Conservation (phyloP, 2,113 vertebrate species). For the Pleuronectes platessa region DNA sequence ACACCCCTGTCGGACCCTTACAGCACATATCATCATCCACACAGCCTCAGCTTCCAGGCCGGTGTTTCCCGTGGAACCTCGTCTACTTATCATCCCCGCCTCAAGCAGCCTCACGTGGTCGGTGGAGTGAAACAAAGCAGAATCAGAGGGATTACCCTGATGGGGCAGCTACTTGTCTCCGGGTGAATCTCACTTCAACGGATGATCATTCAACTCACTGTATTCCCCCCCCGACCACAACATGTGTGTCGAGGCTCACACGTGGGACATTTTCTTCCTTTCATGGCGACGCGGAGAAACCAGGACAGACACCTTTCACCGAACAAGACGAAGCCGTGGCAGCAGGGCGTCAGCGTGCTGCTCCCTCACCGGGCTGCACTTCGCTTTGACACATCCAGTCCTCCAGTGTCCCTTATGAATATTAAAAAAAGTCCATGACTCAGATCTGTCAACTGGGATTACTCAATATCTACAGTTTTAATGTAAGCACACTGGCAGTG, state of each 20-base stretch:
- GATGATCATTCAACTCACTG: slow-evolving; percentile 37
- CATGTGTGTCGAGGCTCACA: not conserved
- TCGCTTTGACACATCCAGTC: slow-evolving; percentile 47
- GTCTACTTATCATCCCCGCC: not conserved
- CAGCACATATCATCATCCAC: not conserved
- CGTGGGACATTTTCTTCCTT: slow-evolving; percentile 32
- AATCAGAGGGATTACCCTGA: slow-evolving; percentile 22
- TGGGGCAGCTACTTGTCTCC: slow-evolving; percentile 9
- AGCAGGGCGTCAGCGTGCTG: slow-evolving; percentile 2
- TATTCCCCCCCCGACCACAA: not conserved
- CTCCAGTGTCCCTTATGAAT: slow-evolving; percentile 66
- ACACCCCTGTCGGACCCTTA: slow-evolving; percentile 6
- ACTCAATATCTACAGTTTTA: slow-evolving; percentile 24
- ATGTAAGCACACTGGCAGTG: slow-evolving; percentile 15
- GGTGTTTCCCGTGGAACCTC: not conserved
- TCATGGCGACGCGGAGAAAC: not conserved
- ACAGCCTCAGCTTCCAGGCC: not conserved
- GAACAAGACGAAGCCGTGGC: not conserved
- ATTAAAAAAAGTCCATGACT: slow-evolving; percentile 57
- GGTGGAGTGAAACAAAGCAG: slow-evolving; percentile 23
- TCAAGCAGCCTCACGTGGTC: slow-evolving; percentile 1
- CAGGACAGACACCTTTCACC: not conserved
- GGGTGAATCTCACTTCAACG: slow-evolving; percentile 35
- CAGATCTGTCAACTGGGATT: slow-evolving; percentile 58
- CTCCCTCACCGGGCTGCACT: slow-evolving; percentile 26